These are phyloP conservation scores for Oceanodroma leucorhoa DNA, from an alignment of 2,797 vertebrate species.

Conservation along the genomic window DNA sequence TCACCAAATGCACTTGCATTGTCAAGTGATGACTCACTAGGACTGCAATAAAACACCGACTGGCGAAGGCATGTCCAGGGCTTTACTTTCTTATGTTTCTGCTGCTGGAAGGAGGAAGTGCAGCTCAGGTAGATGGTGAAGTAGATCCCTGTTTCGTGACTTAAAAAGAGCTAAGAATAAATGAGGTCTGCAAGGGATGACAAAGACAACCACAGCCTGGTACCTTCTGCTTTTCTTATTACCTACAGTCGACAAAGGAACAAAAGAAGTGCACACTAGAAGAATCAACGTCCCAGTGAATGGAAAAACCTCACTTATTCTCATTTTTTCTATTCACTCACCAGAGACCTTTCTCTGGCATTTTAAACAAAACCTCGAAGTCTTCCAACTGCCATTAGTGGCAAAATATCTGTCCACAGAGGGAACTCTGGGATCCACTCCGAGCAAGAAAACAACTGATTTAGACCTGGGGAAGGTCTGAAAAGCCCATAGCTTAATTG, in stretches of 20 bases:
- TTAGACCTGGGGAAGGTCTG: neutral
- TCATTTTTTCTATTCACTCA: neutral
- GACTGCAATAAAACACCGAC: neutral
- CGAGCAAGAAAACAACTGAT: neutral
- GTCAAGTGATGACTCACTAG: neutral
- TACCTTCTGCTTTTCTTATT: neutral
- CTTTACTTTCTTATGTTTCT: neutral
- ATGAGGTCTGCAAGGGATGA: neutral
- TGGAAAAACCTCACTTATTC: neutral
- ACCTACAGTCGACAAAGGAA: neutral
- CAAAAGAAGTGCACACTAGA: neutral
- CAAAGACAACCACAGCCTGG: fast-evolving
- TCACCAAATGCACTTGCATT: neutral
- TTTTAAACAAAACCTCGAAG: neutral
- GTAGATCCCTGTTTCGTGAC: neutral
- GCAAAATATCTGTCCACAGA: neutral
- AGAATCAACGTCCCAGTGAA: neutral
- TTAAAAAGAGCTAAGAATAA: neutral
- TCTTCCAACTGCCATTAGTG: neutral
- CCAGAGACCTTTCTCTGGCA: neutral
- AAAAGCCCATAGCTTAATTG: neutral
- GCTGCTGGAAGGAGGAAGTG: neutral
- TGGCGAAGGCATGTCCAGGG: neutral
- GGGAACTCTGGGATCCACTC: neutral
- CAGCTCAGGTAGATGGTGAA: neutral